Evolutionary conservation across 2,113 vertebrate species (phyloP), one percentile per base, ranked within the genome.

Genomic region (Lota lota): DNA sequence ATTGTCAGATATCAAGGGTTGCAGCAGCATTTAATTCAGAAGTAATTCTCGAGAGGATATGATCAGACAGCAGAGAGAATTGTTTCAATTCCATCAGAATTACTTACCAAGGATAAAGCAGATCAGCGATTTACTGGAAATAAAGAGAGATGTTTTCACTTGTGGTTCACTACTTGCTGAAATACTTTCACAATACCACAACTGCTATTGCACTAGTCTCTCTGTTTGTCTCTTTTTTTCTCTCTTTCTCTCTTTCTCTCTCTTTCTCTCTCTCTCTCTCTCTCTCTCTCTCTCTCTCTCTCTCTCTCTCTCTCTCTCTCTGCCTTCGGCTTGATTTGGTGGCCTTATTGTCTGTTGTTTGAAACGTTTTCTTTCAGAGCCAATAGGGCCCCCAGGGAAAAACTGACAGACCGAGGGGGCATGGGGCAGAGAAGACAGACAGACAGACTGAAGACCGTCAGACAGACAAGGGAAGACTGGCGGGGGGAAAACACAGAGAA

Each of bases 341-440:
- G 36, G 61, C 60, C 75, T 72, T 66, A 63, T 71, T 78, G 73
- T 79, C 63, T 69, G 67, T 66, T 77, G 64, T 76, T 68, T 61
- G 28, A 67, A 75, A 79, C 62, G 18, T n/a, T 78, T 71, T 75
- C 63, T 66, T 72, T 54, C 60, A 67, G 77, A 69, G 61, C 68
- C 63, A 21, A 70, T 58, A 51, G 28, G 22, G 73, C 68, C 79
- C 72, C 56, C 1, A 33, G 61, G 33, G 81, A 61, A 0, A 61
- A 64, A 73, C 54, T 74, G 82, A 78, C 79, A 74, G 73, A 47
- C 66, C 64, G 67, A 33, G 59, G 53, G 53, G 18, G 53, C 3
- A 2, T 18, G 53, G 17, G n/a, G 53, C 2, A 14, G 53, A 56
- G n/a, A 21, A 58, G 59, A n/a, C 1, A 19, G 16, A 58, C 73